Percentiles rank a stretch among this genome's conserved stretches.
Evolutionary conservation across 64 coral and sea anemone genomes (phyloP).

Genomic region (Dendronephthya gigantea): DNA sequence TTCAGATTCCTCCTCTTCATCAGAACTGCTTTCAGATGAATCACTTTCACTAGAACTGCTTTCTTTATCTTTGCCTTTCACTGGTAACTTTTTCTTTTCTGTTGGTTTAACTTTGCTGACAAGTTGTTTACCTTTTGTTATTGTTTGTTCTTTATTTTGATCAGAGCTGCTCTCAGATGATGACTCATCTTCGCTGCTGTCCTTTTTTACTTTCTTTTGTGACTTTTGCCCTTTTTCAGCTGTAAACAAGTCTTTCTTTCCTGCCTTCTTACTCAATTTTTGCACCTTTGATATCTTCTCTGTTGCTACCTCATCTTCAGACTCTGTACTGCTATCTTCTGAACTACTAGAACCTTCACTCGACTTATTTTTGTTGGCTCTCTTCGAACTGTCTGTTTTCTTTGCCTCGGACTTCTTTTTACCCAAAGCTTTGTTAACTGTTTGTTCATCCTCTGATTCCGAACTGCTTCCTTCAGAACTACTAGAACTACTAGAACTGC

Average conservation of each 20-base stretch:
- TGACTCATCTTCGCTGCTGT: slow-evolving; percentile 25
- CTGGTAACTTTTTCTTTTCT: not conserved
- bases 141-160: slow-evolving; percentile 59
- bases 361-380: not conserved
- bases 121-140: slow-evolving; percentile 31
- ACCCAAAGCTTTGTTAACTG: not conserved
- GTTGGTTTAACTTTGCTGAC: not conserved
- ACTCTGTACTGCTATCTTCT: slow-evolving; percentile 10
- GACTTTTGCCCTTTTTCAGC: not conserved
- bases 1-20: not conserved
- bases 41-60: not conserved
- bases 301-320: slow-evolving; percentile 8
- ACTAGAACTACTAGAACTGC: not conserved
- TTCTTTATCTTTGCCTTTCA: not conserved
- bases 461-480: not conserved
- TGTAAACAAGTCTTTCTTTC: not conserved
- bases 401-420: not conserved
- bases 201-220: slow-evolving; percentile 7
- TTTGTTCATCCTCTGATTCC: not conserved
- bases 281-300: not conserved
- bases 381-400: not conserved
- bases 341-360: no score
- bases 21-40: not conserved
- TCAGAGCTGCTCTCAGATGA: slow-evolving; percentile 46
- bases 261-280: not conserved